Percentiles rank a stretch among this genome's conserved stretches.
These are phyloP conservation scores for Esox niger DNA, from an alignment of 2,113 vertebrate genomes.

Conservation along the genomic window DNA sequence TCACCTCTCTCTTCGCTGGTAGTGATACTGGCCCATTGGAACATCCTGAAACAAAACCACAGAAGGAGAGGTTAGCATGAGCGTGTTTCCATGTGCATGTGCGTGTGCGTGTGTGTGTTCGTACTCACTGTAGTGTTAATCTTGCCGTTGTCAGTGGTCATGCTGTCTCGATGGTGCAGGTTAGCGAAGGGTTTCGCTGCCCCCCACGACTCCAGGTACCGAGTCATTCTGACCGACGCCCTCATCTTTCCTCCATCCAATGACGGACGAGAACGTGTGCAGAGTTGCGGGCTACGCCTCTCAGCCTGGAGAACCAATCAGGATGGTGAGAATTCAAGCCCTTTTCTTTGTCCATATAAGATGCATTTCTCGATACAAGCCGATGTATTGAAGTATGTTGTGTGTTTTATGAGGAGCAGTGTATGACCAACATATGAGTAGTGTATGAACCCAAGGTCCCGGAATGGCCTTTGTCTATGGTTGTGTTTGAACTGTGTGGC, in stretches of 20 bases:
- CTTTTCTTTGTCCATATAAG: background rate
- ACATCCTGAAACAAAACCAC: slow-evolving; percentile 78
- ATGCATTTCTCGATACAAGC: no score
- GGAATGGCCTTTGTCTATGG: background rate
- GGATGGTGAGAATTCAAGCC: background rate
- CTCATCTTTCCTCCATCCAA: slow-evolving; percentile 92
- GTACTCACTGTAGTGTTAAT: slow-evolving; percentile 89
- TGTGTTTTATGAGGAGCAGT: no score
- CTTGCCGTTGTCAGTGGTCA: slow-evolving; percentile 95
- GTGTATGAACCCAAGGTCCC: background rate
- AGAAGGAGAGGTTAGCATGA: background rate
- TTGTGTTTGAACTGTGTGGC: slow-evolving; percentile 30
- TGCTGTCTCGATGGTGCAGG: slow-evolving; percentile 93
- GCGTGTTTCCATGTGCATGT: background rate
- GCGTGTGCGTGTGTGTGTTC: background rate
- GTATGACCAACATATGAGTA: no score
- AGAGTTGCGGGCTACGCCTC: slow-evolving; percentile 86
- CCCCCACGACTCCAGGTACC: slow-evolving; percentile 98
- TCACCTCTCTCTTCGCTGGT: slow-evolving; percentile 91
- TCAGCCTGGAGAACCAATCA: slow-evolving; percentile 76
- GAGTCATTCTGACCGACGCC: slow-evolving; percentile 95
- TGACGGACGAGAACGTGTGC: slow-evolving; percentile 81
- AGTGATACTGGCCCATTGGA: slow-evolving; percentile 92
- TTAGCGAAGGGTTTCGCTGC: slow-evolving; percentile 97
- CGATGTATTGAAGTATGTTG: background rate